Percentiles rank a stretch among this genome's conserved stretches.
phyloP scores from a whole-genome alignment of 2,113 vertebrate species.

The Coptodon rendalli region DNA sequence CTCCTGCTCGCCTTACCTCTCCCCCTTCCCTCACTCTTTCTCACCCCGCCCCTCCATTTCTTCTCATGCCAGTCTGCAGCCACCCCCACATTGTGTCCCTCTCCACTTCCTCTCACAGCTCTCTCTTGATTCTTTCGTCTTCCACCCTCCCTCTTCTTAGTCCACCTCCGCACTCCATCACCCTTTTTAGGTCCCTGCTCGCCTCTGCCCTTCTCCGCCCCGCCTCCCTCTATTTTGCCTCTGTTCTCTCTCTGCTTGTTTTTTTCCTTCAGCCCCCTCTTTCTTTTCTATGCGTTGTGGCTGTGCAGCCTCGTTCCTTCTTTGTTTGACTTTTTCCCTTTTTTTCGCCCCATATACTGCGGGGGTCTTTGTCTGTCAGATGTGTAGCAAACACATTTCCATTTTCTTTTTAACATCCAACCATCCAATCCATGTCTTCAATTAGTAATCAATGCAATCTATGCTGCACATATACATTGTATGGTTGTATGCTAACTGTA shows the following conservation, averaged over 20 bases:
- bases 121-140: neutral
- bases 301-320: neutral
- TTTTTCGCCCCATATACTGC: fast-evolving
- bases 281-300: neutral
- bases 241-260: neutral
- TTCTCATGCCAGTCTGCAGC: neutral
- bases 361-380: neutral
- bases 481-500: neutral
- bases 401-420: neutral
- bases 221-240: neutral
- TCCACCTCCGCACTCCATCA: neutral
- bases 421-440: neutral
- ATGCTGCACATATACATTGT: neutral
- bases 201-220: neutral
- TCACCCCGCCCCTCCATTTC: neutral
- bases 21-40: neutral
- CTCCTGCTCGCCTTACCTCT: neutral
- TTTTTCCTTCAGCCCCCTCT: neutral
- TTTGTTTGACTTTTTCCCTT: neutral
- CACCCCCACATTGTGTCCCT: neutral
- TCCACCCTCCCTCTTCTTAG: neutral
- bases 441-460: neutral
- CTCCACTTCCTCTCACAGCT: neutral
- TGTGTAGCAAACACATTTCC: neutral
- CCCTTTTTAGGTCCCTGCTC: neutral